Percentiles rank a stretch among this genome's conserved stretches.
Conservation (phyloP, 1,140 invertebrate genomes). For the Drosophila insularis region DNA sequence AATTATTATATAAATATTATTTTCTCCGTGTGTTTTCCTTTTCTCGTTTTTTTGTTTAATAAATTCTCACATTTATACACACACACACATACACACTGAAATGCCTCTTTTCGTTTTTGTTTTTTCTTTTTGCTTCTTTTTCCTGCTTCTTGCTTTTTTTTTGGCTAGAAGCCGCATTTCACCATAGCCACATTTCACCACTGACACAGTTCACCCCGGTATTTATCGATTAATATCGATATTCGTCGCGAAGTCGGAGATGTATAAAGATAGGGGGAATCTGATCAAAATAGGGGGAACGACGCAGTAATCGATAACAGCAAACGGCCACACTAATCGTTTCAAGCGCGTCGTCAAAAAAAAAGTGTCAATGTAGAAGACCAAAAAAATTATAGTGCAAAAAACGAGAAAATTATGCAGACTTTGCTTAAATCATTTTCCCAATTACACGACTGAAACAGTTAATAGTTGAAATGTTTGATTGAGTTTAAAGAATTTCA, state of each 20-base stretch:
- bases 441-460: conserved; percentile 11
- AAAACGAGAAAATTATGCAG: conserved; percentile 61
- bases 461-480: conserved; percentile 20
- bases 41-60: conserved; percentile 35
- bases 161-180: conserved; percentile 23
- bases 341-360: conserved; percentile 71
- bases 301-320: conserved; percentile 48
- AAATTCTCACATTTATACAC: conserved; percentile 28
- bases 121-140: conserved; percentile 10
- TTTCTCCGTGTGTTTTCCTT: conserved; percentile 16
- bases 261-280: no score
- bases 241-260: no score
- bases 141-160: conserved; percentile 4
- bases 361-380: conserved; percentile 54
- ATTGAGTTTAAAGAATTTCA: background rate
- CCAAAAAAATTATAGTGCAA: conserved; percentile 19
- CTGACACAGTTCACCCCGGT: no score
- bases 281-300: no score
- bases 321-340: conserved; percentile 56
- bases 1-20: conserved; percentile 37
- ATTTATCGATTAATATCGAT: background rate
- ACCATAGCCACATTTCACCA: background rate
- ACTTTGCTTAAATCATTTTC: conserved; percentile 36
- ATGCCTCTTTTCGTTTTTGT: conserved; percentile 3
- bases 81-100: conserved; percentile 14